Conservation (phyloP, 53 echinoderm and acorn worm species). For the Henricia sp. region DNA sequence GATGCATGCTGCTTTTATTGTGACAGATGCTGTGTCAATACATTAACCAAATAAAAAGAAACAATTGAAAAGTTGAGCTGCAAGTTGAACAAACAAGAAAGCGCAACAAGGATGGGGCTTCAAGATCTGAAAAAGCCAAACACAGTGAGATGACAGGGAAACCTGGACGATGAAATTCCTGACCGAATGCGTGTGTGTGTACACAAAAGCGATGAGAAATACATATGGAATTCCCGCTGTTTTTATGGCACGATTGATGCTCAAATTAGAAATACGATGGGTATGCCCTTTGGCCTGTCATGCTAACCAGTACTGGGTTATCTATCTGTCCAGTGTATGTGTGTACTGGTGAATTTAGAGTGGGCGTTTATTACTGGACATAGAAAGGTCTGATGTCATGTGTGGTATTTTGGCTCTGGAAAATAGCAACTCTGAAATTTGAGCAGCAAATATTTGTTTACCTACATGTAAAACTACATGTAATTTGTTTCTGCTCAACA, state of each 20-base stretch:
- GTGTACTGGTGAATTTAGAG: neutral
- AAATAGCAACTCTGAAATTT: neutral
- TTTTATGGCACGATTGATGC: constrained; percentile 17
- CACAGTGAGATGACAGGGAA: too few relatives aligned
- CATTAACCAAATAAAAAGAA: too few relatives aligned
- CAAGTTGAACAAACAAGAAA: too few relatives aligned
- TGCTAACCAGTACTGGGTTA: neutral
- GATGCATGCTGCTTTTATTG: too few relatives aligned
- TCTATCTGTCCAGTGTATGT: neutral
- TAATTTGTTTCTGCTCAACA: too few relatives aligned
- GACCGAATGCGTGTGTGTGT: neutral
- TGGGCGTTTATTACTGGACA: neutral
- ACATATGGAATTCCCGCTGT: constrained; percentile 10
- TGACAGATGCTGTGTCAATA: too few relatives aligned
- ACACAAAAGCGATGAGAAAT: constrained; percentile 4
- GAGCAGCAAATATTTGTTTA: too few relatives aligned
- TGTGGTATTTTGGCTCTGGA: constrained; percentile 11
- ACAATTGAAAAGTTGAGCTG: too few relatives aligned
- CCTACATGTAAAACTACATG: too few relatives aligned
- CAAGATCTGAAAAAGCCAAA: too few relatives aligned
- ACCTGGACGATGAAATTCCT: neutral
- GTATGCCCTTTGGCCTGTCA: neutral
- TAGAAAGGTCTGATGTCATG: neutral
- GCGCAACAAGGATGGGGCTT: too few relatives aligned
- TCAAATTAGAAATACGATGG: constrained; percentile 23